Base-by-base conservation (phyloP, 2,888 invertebrate species). In the Cephus nigrinus region DNA sequence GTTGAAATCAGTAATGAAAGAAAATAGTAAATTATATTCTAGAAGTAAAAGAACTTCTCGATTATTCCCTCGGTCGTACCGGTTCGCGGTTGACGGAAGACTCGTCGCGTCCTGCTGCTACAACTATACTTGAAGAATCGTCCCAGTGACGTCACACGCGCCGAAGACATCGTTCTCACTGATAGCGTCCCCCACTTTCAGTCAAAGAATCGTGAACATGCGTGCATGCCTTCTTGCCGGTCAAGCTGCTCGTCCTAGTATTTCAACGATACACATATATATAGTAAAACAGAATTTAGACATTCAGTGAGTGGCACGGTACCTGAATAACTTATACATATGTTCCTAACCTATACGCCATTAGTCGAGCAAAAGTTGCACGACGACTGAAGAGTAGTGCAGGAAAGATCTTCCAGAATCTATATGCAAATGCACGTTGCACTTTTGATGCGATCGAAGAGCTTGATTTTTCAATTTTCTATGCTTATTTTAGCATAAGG, bases 91-190 rank as follows among this genome's bases (percentile, higher is more conserved):
- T 76, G 73, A 73, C 68, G 75, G 73, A 80, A 79, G 75, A 82
- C 81, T 82, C 76, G 75, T 31, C 75, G 78, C 23, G 73, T 79
- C 69, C 77, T 78, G 74, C 75, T 73, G 68, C 71, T 36, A 73
- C 78, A 76, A 78, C 75, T 71, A 76, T 80, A 83, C 79, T 81
- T 80, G 82, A 80, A 75, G 75, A 77, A 73, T 68, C 32, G 55
- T 73, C 75, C 77, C 76, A 12, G 55, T 79, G 79, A 76, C 77
- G 77, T 77, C 76, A 80, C 75, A 12, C 32, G 69, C 32, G 71
- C 71, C 71, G 71, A 71, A 71, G 71, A 71, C 71, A 71, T 33
- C 71, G 32, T 33, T 31, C 32, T 31, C 71, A 30, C 31, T 71
- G 33, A 33, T 71, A 71, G 71, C 31, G 71, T 33, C 32, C 31